These are phyloP conservation scores for Pyxicephalus adspersus DNA, from an alignment of 2,113 vertebrate genomes.

Conservation along the genomic window DNA sequence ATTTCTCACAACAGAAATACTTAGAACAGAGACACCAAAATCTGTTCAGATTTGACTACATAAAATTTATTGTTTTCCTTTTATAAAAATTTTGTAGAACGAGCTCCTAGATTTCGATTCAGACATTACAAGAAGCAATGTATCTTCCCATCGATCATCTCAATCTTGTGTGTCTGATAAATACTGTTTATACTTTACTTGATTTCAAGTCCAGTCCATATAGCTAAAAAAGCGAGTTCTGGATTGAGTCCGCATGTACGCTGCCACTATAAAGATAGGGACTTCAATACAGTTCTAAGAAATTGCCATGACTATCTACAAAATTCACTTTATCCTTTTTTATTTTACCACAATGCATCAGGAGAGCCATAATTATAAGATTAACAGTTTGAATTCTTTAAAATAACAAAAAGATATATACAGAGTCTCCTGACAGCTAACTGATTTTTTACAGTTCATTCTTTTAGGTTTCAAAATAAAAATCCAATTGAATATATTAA, in stretches of 20 bases:
- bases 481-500: conserved; percentile 58
- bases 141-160: conserved; percentile 70
- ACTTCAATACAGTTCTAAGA: conserved; percentile 66
- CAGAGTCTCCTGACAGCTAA: conserved; percentile 66
- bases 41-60: conserved; percentile 64
- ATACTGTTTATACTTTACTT: conserved; percentile 7
- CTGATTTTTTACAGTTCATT: conserved; percentile 67
- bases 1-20: neutral
- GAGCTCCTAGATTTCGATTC: conserved; percentile 69
- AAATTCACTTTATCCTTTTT: conserved; percentile 69
- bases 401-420: conserved; percentile 70
- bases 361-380: conserved; percentile 61
- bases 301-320: conserved; percentile 74
- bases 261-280: neutral
- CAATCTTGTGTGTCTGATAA: conserved; percentile 57
- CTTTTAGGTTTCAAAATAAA: conserved; percentile 72
- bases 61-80: conserved; percentile 73
- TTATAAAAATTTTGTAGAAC: conserved; percentile 67
- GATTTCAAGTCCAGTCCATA: neutral
- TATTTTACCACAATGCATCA: conserved; percentile 69
- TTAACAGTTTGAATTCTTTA: conserved; percentile 60
- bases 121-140: conserved; percentile 73
- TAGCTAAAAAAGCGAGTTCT: neutral
- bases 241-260: neutral
- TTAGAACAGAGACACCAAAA: conserved; percentile 12